These are phyloP conservation scores for Pyralis farinalis DNA, from an alignment of 2,888 invertebrate genomes.

Conservation along the genomic window DNA sequence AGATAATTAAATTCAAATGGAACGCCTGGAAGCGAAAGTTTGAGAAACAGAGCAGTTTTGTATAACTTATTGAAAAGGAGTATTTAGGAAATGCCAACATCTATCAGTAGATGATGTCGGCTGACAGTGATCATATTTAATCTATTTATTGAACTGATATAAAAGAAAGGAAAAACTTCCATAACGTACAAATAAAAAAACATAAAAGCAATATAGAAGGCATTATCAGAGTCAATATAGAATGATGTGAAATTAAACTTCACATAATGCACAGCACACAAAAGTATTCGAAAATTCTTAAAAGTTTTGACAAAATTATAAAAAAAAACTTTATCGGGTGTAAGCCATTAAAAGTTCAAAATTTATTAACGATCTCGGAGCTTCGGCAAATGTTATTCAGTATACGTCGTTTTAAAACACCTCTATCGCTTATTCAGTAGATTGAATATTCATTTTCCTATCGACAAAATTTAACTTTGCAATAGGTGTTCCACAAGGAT, in stretches of 20 bases:
- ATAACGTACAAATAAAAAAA: no score
- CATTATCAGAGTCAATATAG: neutral
- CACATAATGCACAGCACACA: conserved; percentile 7
- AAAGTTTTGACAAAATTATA: conserved; percentile 33
- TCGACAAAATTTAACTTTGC: conserved; percentile 5
- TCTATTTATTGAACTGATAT: no score
- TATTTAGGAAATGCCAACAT: no score
- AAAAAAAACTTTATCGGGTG: conserved; percentile 31
- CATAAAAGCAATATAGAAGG: no score
- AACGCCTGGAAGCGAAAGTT: no score
- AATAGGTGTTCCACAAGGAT: conserved; percentile 4
- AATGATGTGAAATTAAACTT: conserved; percentile 11
- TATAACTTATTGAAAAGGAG: no score
- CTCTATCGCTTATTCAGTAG: conserved; percentile 15
- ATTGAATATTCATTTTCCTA: conserved; percentile 16
- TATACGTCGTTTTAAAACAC: conserved; percentile 13
- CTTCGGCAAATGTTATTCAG: conserved; percentile 14
- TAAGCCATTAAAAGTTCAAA: conserved; percentile 54
- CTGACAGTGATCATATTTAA: no score
- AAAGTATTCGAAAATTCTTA: conserved; percentile 9
- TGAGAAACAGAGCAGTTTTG: no score
- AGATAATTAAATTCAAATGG: no score
- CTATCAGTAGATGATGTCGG: no score
- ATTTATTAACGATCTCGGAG: conserved; percentile 44
- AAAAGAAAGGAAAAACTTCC: no score